Evolutionary conservation across 2,113 vertebrate species (phyloP).

Genomic region (Salvator merianae): DNA sequence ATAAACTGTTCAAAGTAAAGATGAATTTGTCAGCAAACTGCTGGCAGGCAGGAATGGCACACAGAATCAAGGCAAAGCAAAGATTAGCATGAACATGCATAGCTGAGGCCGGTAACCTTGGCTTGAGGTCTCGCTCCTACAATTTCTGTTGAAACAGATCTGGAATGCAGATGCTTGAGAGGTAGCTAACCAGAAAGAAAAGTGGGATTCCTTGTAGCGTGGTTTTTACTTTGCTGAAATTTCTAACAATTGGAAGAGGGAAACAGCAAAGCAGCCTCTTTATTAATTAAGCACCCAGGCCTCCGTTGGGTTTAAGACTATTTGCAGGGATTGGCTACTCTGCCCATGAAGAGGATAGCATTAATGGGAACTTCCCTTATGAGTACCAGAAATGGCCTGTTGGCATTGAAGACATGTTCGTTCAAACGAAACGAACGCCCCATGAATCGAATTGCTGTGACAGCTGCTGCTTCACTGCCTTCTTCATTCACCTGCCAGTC

Average conservation of each 20-base stretch:
- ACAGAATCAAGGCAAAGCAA: no score
- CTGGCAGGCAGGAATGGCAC: neutral
- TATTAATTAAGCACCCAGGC: slow-evolving; percentile 39
- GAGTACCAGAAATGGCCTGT: slow-evolving; percentile 91
- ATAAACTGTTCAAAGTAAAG: no score
- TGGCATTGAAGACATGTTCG: slow-evolving; percentile 81
- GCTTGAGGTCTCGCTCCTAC: neutral
- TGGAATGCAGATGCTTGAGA: neutral
- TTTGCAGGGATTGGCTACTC: slow-evolving; percentile 85
- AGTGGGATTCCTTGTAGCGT: neutral
- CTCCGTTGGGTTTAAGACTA: slow-evolving; percentile 7
- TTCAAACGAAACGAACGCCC: slow-evolving; percentile 85
- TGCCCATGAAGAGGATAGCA: slow-evolving; percentile 88
- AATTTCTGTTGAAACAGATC: neutral
- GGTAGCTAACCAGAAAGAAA: neutral
- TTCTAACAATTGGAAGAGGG: neutral
- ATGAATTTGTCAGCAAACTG: no score
- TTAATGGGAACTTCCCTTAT: slow-evolving; percentile 91
- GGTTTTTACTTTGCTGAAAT: neutral
- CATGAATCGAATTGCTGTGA: slow-evolving; percentile 69
- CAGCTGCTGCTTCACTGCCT: slow-evolving; percentile 89
- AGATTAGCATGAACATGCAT: neutral
- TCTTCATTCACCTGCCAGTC: slow-evolving; percentile 91
- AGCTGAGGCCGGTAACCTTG: neutral
- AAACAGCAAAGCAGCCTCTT: slow-evolving; percentile 24